phyloP scores from a whole-genome alignment of 2,797 vertebrate genomes.

The Sebastes nivosus region DNA sequence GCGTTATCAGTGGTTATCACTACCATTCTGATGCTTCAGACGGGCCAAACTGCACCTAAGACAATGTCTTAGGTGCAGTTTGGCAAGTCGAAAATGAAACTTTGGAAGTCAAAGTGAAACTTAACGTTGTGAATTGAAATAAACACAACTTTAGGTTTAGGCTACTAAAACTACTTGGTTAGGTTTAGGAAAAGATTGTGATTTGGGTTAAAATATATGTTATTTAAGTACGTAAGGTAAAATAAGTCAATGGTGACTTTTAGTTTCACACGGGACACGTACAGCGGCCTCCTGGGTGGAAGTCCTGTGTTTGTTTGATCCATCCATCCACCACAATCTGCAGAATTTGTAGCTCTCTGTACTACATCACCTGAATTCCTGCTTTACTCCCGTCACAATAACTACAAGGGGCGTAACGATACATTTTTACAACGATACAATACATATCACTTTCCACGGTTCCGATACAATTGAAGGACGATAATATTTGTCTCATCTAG shows the following conservation, averaged over 20 bases:
- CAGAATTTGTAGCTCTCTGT: neutral
- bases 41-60: neutral
- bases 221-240: neutral
- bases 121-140: neutral
- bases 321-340: neutral
- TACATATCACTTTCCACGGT: too few relatives aligned
- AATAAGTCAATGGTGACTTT: neutral
- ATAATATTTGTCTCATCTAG: too few relatives aligned
- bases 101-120: too few relatives aligned
- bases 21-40: neutral
- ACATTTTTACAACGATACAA: too few relatives aligned
- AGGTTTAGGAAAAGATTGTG: too few relatives aligned
- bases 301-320: neutral
- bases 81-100: too few relatives aligned
- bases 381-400: neutral
- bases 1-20: neutral
- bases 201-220: too few relatives aligned
- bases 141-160: neutral
- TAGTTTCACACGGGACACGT: neutral
- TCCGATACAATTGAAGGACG: too few relatives aligned
- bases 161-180: neutral
- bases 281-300: neutral
- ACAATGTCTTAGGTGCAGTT: too few relatives aligned
- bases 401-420: neutral
- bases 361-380: neutral